Evolutionary conservation across 2,113 vertebrate genomes (phyloP).

Genomic region (Pyxicephalus adspersus): DNA sequence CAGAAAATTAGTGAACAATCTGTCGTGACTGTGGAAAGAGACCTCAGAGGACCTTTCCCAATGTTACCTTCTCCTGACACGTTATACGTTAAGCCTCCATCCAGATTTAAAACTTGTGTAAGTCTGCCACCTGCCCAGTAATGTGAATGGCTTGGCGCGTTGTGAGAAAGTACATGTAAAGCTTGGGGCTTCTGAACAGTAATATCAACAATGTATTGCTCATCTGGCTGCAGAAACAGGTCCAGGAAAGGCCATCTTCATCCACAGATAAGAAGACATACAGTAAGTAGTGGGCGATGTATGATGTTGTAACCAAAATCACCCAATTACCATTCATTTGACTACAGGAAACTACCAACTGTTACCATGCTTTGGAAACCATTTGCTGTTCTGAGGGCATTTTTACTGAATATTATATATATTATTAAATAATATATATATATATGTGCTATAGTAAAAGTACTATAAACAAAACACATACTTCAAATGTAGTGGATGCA

Average conservation of each 20-base stretch:
- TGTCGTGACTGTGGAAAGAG: not conserved
- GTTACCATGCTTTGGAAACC: too few relatives aligned
- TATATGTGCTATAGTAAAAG: too few relatives aligned
- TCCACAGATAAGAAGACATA: not conserved
- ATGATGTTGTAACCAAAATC: too few relatives aligned
- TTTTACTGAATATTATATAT: too few relatives aligned
- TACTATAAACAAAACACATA: too few relatives aligned
- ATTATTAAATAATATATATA: too few relatives aligned
- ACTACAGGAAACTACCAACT: too few relatives aligned
- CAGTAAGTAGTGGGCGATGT: too few relatives aligned
- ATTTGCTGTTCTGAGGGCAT: too few relatives aligned
- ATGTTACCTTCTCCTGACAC: constrained; percentile 62
- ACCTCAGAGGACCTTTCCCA: constrained; percentile 53
- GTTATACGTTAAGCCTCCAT: constrained; percentile 58
- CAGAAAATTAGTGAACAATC: not conserved
- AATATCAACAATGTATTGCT: constrained; percentile 26
- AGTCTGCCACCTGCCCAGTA: constrained; percentile 62
- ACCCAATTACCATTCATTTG: too few relatives aligned
- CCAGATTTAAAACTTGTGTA: constrained; percentile 57
- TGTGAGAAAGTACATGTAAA: not conserved
- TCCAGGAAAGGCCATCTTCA: not conserved
- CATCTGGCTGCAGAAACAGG: constrained; percentile 53
- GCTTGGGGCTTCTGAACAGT: not conserved
- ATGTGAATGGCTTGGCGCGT: constrained; percentile 61
- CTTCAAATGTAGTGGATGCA: too few relatives aligned